phyloP scores from a whole-genome alignment of 2,888 invertebrate species.

The Heliconius erato region DNA sequence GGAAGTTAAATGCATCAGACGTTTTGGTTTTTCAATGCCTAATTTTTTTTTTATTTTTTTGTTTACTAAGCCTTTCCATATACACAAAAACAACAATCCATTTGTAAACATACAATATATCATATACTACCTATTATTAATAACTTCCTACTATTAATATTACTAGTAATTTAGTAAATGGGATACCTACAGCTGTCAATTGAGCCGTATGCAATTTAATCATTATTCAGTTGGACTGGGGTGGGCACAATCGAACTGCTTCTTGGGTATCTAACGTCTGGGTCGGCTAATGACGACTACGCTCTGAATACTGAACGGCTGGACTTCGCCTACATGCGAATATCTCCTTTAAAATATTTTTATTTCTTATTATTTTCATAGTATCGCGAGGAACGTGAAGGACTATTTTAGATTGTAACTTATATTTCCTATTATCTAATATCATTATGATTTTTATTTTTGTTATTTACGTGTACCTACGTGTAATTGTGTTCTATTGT shows the following conservation, averaged over 20 bases:
- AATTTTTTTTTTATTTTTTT: constrained; percentile 32
- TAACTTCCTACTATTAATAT: no score
- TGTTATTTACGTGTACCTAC: background rate
- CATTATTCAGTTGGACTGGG: constrained; percentile 74
- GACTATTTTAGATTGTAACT: background rate
- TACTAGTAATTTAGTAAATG: background rate
- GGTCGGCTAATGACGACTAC: constrained; percentile 78
- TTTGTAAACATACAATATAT: background rate
- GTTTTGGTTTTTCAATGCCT: constrained; percentile 64
- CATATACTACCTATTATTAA: background rate
- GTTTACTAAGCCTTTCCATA: background rate
- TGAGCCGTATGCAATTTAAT: constrained; percentile 69
- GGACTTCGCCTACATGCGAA: constrained; percentile 54
- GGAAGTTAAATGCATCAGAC: constrained; percentile 80
- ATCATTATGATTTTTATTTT: constrained; percentile 14
- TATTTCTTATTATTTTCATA: constrained; percentile 35
- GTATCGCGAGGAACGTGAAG: background rate
- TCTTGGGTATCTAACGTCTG: constrained; percentile 80
- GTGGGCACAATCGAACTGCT: constrained; percentile 69
- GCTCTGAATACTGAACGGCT: constrained; percentile 78
- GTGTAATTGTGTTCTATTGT: background rate
- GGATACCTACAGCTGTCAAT: constrained; percentile 60
- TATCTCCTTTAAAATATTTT: constrained; percentile 42
- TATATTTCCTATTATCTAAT: constrained; percentile 7
- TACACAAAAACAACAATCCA: background rate